These are phyloP conservation scores for Pedionomus torquatus DNA, from an alignment of 2,113 vertebrate genomes.

Conservation along the genomic window DNA sequence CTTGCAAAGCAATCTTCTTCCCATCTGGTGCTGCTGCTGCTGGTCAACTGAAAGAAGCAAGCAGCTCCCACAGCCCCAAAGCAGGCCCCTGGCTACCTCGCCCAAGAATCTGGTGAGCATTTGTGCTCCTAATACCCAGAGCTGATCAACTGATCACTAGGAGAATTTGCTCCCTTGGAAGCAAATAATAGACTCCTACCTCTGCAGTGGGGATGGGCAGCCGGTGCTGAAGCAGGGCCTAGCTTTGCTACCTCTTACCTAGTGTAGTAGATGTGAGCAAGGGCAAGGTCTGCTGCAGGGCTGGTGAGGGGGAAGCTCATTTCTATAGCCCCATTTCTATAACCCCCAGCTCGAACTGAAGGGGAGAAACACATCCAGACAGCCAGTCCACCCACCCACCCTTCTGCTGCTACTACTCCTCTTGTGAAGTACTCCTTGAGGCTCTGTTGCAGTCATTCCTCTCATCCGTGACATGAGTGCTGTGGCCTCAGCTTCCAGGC, in stretches of 20 bases:
- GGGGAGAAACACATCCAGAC: neutral
- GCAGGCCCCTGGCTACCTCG: neutral
- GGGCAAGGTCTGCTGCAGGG: neutral
- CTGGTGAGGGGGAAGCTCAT: neutral
- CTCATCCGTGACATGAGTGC: fast-evolving
- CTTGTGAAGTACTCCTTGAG: neutral
- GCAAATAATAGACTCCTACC: neutral
- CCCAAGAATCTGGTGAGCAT: neutral
- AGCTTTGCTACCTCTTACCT: neutral
- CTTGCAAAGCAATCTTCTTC: neutral
- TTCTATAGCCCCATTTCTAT: neutral
- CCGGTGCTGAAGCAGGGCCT: neutral
- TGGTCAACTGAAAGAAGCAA: neutral
- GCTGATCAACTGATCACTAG: neutral
- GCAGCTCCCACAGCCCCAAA: neutral
- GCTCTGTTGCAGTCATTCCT: neutral
- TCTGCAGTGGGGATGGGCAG: neutral
- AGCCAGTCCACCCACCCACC: neutral
- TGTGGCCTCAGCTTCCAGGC: neutral
- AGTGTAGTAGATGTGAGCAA: neutral
- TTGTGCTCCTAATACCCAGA: neutral
- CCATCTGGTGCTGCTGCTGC: neutral
- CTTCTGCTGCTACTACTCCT: neutral
- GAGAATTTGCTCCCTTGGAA: constrained; percentile 7
- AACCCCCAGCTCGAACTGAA: fast-evolving